These are phyloP conservation scores for Protobothrops mucrosquamatus DNA, from an alignment of 2,113 vertebrate species.

Conservation along the genomic window DNA sequence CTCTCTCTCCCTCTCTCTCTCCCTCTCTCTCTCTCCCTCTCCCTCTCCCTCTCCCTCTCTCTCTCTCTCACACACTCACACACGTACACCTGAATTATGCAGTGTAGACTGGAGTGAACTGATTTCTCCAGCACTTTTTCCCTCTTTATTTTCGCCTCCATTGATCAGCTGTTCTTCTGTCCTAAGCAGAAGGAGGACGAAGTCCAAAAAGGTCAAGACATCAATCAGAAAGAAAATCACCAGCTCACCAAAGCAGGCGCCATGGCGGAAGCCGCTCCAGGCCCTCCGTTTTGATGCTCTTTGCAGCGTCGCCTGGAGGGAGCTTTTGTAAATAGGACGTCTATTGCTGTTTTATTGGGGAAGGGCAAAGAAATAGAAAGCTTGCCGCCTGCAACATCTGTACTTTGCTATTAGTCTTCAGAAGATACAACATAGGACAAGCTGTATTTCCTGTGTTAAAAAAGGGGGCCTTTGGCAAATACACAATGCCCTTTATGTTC, in stretches of 20 bases:
- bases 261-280: background rate
- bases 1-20: no score
- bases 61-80: background rate
- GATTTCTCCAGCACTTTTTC: background rate
- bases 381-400: background rate
- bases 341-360: background rate
- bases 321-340: conserved; percentile 12
- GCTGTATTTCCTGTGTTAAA: background rate
- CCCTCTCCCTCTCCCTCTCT: no score
- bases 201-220: background rate
- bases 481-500: background rate
- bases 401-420: background rate
- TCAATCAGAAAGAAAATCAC: background rate
- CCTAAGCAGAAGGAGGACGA: background rate
- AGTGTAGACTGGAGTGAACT: no score
- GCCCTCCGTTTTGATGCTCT: background rate
- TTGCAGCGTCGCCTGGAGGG: background rate
- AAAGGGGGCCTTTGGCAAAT: background rate
- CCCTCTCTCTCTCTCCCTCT: no score
- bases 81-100: background rate
- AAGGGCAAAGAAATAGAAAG: background rate
- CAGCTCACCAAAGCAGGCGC: background rate
- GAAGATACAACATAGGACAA: background rate
- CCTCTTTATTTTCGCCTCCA: background rate
- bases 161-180: background rate